Conservation (phyloP, 2,888 invertebrate genomes). For the Miltochrista miniata region DNA sequence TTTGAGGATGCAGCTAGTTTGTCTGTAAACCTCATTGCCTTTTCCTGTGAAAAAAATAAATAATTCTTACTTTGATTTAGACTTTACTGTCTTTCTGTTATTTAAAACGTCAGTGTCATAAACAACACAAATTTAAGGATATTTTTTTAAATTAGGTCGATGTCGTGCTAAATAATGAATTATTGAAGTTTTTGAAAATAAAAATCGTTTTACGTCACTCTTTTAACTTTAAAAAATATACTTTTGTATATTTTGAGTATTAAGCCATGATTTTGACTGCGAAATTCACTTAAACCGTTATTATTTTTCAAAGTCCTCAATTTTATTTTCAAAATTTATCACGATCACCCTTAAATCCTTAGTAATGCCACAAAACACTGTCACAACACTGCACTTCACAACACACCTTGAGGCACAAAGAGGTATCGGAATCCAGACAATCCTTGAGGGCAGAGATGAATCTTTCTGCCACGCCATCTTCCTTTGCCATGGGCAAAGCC, state of each 20-base stretch:
- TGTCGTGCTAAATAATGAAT: slow-evolving; percentile 3
- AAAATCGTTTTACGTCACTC: not conserved
- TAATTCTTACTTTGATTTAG: slow-evolving; percentile 4
- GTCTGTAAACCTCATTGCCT: slow-evolving; percentile 76
- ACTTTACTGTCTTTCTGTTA: not conserved
- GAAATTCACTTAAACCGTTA: slow-evolving; percentile 13
- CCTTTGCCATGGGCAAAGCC: slow-evolving; percentile 69
- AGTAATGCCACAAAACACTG: slow-evolving; percentile 32
- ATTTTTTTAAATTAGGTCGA: not conserved
- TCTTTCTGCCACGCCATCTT: slow-evolving; percentile 65
- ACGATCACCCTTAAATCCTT: slow-evolving; percentile 21
- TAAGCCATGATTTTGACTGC: not conserved
- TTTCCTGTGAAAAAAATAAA: slow-evolving; percentile 61
- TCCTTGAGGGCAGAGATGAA: slow-evolving; percentile 83
- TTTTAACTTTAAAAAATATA: not conserved
- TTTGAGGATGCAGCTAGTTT: slow-evolving; percentile 74
- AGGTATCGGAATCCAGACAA: slow-evolving; percentile 87
- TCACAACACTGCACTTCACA: slow-evolving; percentile 69
- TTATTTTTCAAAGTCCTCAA: slow-evolving; percentile 33
- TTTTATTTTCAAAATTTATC: slow-evolving; percentile 20
- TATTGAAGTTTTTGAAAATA: slow-evolving; percentile 11
- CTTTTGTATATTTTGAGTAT: not conserved
- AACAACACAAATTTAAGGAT: too few species aligned
- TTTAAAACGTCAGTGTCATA: too few species aligned
- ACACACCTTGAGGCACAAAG: slow-evolving; percentile 89